Evolutionary conservation across 2,888 invertebrate genomes (phyloP), one percentile per base, ranked within the genome.

Genomic region (Eucera pruinosa): DNA sequence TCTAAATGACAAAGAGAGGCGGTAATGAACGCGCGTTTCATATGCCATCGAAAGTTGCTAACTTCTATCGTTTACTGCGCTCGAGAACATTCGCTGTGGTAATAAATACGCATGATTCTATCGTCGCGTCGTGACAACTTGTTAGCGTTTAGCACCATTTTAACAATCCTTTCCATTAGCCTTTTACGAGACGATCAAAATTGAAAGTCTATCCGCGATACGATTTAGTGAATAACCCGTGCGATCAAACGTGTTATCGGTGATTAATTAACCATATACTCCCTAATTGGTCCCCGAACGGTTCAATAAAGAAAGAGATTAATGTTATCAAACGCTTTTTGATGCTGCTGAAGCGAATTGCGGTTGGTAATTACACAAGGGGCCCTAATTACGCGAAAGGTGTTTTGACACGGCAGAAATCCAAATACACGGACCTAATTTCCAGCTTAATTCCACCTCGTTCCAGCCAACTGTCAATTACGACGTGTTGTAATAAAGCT

Each of bases 21-120:
- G 33, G 54, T 75, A 70, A 82, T 77, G 54, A 70, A 75, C 58
- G 33, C 33, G 45, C 60, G 60, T 64, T 69, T 67, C 72, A 80
- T 67, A 62, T 23, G 43, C 55, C 57, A 66, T 74, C 68, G 73
- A 68, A 80, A 74, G 57, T 74, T 80, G 73, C 70, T 71, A 77
- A 70, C 55, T 71, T 47, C 25, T 45, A 47, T 72, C 52, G 41
- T 4, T 43, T 9, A 20, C 6, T 11, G n/a, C 18, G 54, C 58
- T 74, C 27, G 39, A 36, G 27, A 54, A 36, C 11, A n/a, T n/a
- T n/a, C 30, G 7, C 27, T 9, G 9, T 41, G 52, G 41, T 57
- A 23, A 43, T 25, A 50, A 79, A 55, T 20, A 45, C 23, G 13
- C 27, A 4, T 23, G 39, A 62, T 25, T 50, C 55, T 27, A 41